These are phyloP conservation scores for Nasonovia ribisnigri DNA, from an alignment of 2,888 invertebrate species.

Conservation along the genomic window DNA sequence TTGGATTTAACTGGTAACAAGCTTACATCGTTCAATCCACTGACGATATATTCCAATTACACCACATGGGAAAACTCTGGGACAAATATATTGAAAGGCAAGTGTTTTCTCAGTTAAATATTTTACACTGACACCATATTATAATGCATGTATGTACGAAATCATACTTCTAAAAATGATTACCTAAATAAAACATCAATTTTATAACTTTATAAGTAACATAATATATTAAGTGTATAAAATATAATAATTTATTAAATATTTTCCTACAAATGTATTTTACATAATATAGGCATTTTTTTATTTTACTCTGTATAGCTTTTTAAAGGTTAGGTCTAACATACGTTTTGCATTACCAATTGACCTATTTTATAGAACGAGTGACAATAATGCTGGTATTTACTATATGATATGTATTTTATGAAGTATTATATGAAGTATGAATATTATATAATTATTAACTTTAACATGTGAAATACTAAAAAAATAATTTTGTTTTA, in stretches of 20 bases:
- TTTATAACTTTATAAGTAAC: background rate
- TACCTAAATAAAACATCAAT: background rate
- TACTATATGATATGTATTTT: background rate
- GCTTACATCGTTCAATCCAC: slow-evolving; percentile 83
- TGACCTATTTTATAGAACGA: background rate
- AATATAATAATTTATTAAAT: background rate
- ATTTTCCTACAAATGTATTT: background rate
- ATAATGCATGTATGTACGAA: background rate
- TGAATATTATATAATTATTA: background rate
- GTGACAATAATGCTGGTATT: background rate
- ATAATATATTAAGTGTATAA: background rate
- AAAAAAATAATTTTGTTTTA: background rate
- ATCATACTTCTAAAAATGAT: background rate
- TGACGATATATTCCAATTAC: slow-evolving; percentile 88
- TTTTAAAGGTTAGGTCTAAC: background rate
- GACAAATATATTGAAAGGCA: slow-evolving; percentile 86
- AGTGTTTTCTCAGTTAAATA: slow-evolving; percentile 68
- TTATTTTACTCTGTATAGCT: background rate
- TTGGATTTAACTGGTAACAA: slow-evolving; percentile 87
- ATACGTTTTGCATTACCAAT: background rate
- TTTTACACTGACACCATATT: background rate
- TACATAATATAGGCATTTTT: background rate
- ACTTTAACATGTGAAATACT: background rate
- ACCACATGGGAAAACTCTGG: slow-evolving; percentile 90
- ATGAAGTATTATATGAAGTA: background rate